These are phyloP conservation scores for Acleris literana DNA, from an alignment of 2,888 invertebrate genomes.

Conservation along the genomic window DNA sequence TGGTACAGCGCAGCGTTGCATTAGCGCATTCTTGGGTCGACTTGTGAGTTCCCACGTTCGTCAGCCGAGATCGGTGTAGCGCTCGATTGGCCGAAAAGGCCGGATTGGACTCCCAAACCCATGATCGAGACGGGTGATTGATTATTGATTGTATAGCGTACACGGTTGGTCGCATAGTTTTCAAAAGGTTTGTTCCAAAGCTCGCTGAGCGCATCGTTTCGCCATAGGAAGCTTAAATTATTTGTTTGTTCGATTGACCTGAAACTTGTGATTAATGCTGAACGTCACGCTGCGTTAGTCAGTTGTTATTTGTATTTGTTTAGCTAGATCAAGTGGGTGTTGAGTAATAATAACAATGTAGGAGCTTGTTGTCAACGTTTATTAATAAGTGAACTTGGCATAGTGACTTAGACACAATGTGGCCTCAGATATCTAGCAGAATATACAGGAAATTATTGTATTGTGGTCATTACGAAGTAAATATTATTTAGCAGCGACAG, in stretches of 20 bases:
- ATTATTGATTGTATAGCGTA: constrained; percentile 66
- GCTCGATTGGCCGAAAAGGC: constrained; percentile 46
- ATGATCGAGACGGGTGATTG: constrained; percentile 75
- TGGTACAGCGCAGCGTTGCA: constrained; percentile 27
- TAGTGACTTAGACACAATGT: constrained; percentile 11
- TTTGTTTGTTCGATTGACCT: constrained; percentile 30
- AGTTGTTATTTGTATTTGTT: constrained; percentile 9
- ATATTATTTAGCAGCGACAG: too few species aligned
- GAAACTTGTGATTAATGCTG: constrained; percentile 30
- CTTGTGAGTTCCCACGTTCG: constrained; percentile 57
- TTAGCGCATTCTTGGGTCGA: constrained; percentile 36
- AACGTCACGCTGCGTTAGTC: constrained; percentile 15
- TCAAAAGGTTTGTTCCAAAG: constrained; percentile 58
- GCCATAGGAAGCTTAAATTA: constrained; percentile 36
- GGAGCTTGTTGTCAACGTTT: too few species aligned
- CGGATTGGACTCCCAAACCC: constrained; percentile 31
- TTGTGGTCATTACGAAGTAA: too few species aligned
- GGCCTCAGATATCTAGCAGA: not conserved
- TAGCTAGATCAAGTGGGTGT: not conserved
- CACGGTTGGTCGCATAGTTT: constrained; percentile 55
- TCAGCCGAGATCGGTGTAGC: constrained; percentile 47
- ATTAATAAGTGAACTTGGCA: constrained; percentile 19
- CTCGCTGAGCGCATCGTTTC: constrained; percentile 58
- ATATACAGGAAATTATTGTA: constrained; percentile 3
- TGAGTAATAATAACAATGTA: not conserved